These are phyloP conservation scores for Saiga tatarica DNA, from an alignment of 2,113 vertebrate species.

Conservation along the genomic window DNA sequence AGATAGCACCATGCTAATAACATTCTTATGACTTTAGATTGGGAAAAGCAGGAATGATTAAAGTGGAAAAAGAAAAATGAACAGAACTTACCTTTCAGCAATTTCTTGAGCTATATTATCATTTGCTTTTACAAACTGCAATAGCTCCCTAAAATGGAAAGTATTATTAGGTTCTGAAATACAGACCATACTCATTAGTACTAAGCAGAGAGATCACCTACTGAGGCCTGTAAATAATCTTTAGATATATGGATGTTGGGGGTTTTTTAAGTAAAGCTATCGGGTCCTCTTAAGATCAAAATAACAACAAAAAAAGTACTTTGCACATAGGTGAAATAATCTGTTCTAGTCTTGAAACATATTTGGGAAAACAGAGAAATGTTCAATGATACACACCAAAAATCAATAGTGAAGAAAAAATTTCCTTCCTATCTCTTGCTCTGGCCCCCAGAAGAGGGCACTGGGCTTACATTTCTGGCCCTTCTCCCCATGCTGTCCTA, in stretches of 20 bases:
- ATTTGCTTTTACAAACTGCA: conserved; percentile 94
- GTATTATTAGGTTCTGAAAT: conserved; percentile 15
- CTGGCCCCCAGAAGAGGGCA: not conserved
- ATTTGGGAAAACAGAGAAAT: not conserved
- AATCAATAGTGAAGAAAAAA: not conserved
- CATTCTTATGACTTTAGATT: not conserved
- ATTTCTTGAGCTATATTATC: conserved; percentile 91
- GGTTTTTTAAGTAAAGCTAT: not conserved
- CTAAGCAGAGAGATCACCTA: not conserved
- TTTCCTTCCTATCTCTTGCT: not conserved
- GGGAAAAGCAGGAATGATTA: not conserved
- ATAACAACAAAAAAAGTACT: not conserved
- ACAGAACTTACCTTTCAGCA: conserved; percentile 86
- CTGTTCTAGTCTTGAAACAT: not conserved
- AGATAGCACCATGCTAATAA: not conserved
- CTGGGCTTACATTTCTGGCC: not conserved
- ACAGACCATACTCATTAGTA: not conserved
- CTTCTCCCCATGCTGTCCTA: not conserved
- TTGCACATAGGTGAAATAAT: not conserved
- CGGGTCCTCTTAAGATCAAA: not conserved
- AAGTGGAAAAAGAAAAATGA: conserved; percentile 44
- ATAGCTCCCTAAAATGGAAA: conserved; percentile 87
- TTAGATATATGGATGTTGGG: not conserved
- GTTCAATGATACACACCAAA: not conserved
- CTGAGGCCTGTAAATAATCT: not conserved